Evolutionary conservation across 2,113 vertebrate species (phyloP).

Genomic region (western clawed frog (Xenopus tropicalis)): DNA sequence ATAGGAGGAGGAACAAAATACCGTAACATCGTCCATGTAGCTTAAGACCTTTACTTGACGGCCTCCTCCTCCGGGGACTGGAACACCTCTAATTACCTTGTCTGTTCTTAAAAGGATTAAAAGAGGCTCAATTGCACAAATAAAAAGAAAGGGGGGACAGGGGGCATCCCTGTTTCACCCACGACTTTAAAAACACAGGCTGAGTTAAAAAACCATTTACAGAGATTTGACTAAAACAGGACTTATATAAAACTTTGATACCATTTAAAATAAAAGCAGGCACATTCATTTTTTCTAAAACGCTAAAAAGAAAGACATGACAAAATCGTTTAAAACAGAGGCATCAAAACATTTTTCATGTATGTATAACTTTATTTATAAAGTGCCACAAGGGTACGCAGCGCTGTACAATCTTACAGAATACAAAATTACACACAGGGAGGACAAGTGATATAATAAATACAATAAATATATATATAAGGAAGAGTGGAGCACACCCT

Average conservation of each 20-base stretch:
- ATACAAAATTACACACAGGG: too few species aligned
- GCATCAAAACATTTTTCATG: too few species aligned
- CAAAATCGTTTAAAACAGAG: background rate
- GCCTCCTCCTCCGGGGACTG: background rate
- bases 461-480: too few species aligned
- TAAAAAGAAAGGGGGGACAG: background rate
- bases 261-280: too few species aligned
- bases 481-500: too few species aligned
- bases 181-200: background rate
- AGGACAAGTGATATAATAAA: too few species aligned
- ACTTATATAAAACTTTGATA: too few species aligned
- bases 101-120: too few species aligned
- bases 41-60: background rate
- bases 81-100: background rate
- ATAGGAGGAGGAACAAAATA: background rate
- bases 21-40: conserved; percentile 1
- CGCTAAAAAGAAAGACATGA: conserved; percentile 6
- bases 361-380: too few species aligned
- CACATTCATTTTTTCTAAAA: background rate
- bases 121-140: background rate
- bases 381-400: too few species aligned
- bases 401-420: too few species aligned
- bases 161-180: background rate
- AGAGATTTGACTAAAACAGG: background rate
- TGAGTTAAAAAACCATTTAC: background rate